Percentiles rank a stretch among this genome's conserved stretches.
Evolutionary conservation across 2,797 vertebrate species (phyloP).

Genomic region (Trematomus bernacchii): DNA sequence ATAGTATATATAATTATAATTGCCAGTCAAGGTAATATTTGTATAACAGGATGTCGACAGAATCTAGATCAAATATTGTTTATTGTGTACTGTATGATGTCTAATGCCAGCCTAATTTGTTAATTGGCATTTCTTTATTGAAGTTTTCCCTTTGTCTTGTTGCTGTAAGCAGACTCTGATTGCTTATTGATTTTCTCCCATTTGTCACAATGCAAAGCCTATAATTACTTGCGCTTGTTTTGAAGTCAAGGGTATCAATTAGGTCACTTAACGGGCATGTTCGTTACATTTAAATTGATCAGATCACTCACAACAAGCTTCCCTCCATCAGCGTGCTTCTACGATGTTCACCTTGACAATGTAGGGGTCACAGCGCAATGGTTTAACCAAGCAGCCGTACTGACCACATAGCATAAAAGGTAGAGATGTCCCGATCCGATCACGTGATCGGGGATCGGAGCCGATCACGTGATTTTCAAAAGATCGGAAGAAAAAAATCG

Average conservation of each 20-base stretch:
- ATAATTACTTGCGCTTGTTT: slow-evolving; percentile 31
- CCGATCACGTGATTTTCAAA: too few relatives aligned
- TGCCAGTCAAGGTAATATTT: neutral
- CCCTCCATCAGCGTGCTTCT: neutral
- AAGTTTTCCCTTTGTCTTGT: neutral
- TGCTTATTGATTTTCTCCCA: slow-evolving; percentile 51
- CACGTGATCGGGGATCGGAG: too few relatives aligned
- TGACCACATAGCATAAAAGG: slow-evolving; percentile 19
- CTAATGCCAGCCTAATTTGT: slow-evolving; percentile 4
- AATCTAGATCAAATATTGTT: neutral
- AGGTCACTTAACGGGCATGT: slow-evolving; percentile 26
- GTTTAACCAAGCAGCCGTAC: slow-evolving; percentile 7
- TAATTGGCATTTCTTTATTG: neutral
- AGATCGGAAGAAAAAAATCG: too few relatives aligned
- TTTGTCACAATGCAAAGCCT: slow-evolving; percentile 18
- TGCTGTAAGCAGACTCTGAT: slow-evolving; percentile 19
- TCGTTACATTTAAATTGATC: slow-evolving; percentile 11
- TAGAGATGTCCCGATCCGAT: too few relatives aligned
- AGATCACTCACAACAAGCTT: slow-evolving; percentile 1
- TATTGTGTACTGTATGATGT: too few relatives aligned
- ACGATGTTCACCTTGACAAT: slow-evolving; percentile 10
- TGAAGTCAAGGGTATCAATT: slow-evolving; percentile 23
- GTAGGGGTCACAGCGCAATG: neutral
- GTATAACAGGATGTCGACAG: neutral
- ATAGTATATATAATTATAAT: neutral